Conservation (phyloP, 35 echinoderm and acorn worm species). For the Stichopus chloronotus region DNA sequence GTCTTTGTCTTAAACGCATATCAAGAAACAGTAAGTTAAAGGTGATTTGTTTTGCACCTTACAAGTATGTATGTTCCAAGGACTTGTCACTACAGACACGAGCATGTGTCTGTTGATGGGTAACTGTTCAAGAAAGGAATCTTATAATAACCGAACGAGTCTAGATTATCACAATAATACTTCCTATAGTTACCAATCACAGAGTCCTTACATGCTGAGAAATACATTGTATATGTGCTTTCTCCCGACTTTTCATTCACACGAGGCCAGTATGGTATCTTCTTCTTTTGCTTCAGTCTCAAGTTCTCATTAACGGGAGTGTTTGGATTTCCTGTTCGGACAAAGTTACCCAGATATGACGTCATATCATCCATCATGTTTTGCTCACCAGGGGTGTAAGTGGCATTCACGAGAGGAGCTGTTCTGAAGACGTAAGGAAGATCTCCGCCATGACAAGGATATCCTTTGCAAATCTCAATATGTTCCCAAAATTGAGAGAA, state of each 20-base stretch:
- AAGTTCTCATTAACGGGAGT: conserved; percentile 25
- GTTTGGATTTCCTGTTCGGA: conserved; percentile 71
- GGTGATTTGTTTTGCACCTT: too few relatives aligned
- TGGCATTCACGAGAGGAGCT: conserved; percentile 15
- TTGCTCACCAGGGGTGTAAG: conserved; percentile 44
- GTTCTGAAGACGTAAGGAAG: conserved; percentile 62
- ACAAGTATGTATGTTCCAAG: too few relatives aligned
- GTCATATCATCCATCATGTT: conserved; percentile 56
- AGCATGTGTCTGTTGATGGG: neutral
- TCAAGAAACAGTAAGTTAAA: too few relatives aligned
- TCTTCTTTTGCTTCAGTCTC: conserved; percentile 13
- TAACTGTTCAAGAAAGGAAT: conserved; percentile 43
- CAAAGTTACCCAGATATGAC: conserved; percentile 66
- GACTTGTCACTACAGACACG: neutral
- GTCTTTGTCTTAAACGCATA: too few relatives aligned
- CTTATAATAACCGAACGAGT: conserved; percentile 29
- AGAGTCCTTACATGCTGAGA: conserved; percentile 30
- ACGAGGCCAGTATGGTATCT: conserved; percentile 36
- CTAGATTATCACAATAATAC: conserved; percentile 36
- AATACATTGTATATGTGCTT: conserved; percentile 54
- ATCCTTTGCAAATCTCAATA: conserved; percentile 31
- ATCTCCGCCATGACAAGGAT: conserved; percentile 63
- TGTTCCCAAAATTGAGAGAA: conserved; percentile 59
- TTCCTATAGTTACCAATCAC: conserved; percentile 39
- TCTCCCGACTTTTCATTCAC: conserved; percentile 27